phyloP scores from a whole-genome alignment of 1,140 invertebrate genomes.

The Caenorhabditis brenneri region DNA sequence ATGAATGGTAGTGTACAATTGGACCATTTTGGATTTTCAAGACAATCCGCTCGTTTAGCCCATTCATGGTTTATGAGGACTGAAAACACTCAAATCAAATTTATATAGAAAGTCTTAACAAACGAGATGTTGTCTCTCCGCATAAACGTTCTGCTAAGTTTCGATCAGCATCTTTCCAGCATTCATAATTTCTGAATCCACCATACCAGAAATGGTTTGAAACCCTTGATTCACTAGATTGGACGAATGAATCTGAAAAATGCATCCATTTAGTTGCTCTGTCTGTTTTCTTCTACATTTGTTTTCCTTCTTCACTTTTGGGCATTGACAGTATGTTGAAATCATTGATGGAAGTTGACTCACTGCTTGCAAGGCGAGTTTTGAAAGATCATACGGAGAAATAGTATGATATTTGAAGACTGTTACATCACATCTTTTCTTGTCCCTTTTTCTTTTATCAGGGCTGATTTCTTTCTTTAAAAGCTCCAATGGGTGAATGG shows the following conservation, averaged over 20 bases:
- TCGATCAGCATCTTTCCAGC: not conserved
- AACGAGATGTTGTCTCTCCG: not conserved
- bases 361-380: not conserved
- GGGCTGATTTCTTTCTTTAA: not conserved
- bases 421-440: not conserved
- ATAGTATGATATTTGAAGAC: not conserved
- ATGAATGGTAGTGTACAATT: not conserved
- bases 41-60: not conserved
- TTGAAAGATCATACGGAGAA: not conserved
- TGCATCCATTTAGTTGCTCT: not conserved
- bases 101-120: not conserved
- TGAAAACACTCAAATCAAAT: not conserved
- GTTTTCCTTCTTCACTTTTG: not conserved
- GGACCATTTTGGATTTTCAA: not conserved
- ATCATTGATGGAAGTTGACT: not conserved
- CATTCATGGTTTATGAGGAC: not conserved
- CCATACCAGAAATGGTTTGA: not conserved
- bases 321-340: not conserved
- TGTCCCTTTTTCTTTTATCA: not conserved
- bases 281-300: not conserved
- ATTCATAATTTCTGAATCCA: not conserved
- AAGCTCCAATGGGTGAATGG: not conserved
- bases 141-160: not conserved
- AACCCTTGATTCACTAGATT: not conserved
- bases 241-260: not conserved